Evolutionary conservation across 1,140 invertebrate species (phyloP).

Genomic region (Steinernema khuongi): DNA sequence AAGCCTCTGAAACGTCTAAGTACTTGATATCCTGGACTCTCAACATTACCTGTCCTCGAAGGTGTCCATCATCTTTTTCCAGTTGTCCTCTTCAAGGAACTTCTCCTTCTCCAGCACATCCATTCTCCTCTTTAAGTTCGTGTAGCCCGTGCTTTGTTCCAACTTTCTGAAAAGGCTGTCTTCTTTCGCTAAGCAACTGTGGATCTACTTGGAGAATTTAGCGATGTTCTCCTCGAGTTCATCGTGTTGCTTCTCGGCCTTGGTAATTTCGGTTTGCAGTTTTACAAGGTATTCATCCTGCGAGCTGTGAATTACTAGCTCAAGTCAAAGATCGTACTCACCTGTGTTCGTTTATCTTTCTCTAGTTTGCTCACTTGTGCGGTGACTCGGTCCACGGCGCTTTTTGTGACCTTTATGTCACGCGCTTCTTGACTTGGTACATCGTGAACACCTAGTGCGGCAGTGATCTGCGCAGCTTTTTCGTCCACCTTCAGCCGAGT

Average conservation of each 20-base stretch:
- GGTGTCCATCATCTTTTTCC: not conserved
- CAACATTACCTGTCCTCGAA: not conserved
- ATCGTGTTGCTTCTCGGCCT: not conserved
- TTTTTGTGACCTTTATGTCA: not conserved
- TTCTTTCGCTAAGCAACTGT: not conserved
- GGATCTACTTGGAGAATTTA: not conserved
- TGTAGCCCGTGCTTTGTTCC: not conserved
- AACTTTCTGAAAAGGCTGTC: not conserved
- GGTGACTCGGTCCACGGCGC: not conserved
- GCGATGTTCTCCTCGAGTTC: not conserved
- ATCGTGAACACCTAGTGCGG: not conserved
- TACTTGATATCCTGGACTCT: not conserved
- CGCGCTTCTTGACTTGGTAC: not conserved
- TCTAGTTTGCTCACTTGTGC: not conserved
- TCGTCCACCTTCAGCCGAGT: not conserved
- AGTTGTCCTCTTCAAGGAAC: not conserved
- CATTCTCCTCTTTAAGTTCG: not conserved
- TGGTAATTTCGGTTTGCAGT: not conserved
- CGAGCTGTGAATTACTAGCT: not conserved
- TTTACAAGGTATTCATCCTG: not conserved
- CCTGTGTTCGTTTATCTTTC: not conserved
- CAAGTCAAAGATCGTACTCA: not conserved
- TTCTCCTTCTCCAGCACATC: not conserved
- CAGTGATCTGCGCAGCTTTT: not conserved
- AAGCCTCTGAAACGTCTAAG: not conserved